Base-by-base conservation (phyloP, 2,113 vertebrate genomes). In the Chaenogobius annularis region DNA sequence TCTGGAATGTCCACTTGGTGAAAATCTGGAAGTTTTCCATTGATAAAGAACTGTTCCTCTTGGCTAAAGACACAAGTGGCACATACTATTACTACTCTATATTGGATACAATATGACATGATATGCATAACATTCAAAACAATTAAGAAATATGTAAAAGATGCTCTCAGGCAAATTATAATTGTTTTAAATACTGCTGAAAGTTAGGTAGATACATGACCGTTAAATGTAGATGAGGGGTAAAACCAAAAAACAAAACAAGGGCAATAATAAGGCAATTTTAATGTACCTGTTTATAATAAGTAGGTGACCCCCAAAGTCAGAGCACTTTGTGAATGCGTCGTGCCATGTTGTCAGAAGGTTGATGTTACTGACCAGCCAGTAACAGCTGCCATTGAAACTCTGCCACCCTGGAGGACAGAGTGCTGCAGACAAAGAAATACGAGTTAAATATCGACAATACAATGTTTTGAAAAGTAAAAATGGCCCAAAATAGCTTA, bases 271-370 rank as follows among this genome's bases (percentile, higher is more conserved):
- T 22, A 4, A 26, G 55, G 23, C 22, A 0, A 10, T 22, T 37
- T 35, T 2, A 6, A 13, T 72, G 23, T 75, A 94, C 93, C 68
- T 93, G 76, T 93, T 90, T 40, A 94, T 89, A 35, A 88, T 90
- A 22, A 94, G 64, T 69, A 94, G 79, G 85, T 89, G 85, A 14
- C 88, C 87, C 0, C 81, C 81, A 50, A 88, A 14, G 7, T 66
- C 67, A 0, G 58, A 75, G 68, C 94, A 94, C 63, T 37, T 74
- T 70, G 66, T 85, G 74, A 81, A n/a, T 9, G 94, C 92, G 13
- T 94, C 86, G 3, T 93, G 65, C 93, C 93, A 94, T 19, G 85
- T 92, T 84, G 94, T 94, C 86, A 93, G 31, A 4, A 93, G 87
- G 5, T 85, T 72, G 50, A 10, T 31, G 23, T 94, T 94, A 67